Base-by-base conservation (phyloP, 2,113 vertebrate genomes). In the Bubo bubo region DNA sequence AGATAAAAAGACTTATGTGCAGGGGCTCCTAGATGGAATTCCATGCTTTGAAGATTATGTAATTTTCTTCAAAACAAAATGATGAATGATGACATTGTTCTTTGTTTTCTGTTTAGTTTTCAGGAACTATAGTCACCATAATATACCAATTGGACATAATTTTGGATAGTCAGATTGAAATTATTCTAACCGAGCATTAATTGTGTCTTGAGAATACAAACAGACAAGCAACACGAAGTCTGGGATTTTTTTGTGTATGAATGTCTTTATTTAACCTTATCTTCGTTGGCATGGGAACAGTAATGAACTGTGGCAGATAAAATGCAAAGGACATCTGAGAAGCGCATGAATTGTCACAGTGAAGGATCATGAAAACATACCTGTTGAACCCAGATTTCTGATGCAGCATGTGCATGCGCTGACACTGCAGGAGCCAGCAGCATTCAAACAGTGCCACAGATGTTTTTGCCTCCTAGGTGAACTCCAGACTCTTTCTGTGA, bases 251-350 rank as follows among this genome's bases (percentile, higher is more conserved):
- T 28, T 56, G 17, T 87, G 22, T 67, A 13, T 55, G 21, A 34
- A 63, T 39, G 32, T 49, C 88, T 96, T 79, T 92, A 59, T 85
- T 90, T 97, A 87, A 92, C 87, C 73, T 86, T 97, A 82, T 91
- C 88, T 94, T 92, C 50, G 74, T 43, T 94, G 96, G 66, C 76
- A 55, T 63, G 35, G 56, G 88, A 90, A 85, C 35, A 81, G 73
- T 93, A 88, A 79, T 12, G 55, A 90, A 84, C n/a, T 92, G 53
- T 96, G 72, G 27, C n/a, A 91, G 56, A 53, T 58, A 64, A 66
- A 87, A 81, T 19, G 7, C 32, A 47, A 45, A 95, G 74, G 77
- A 34, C 52, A 43, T 63, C 41, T 90, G 89, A 79, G 94, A 96
- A 87, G 88, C 49, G 52, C 13, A 3, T 56, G 79, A 60, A n/a